Conservation (phyloP, 2,113 vertebrate species). For the Microcebus murinus region DNA sequence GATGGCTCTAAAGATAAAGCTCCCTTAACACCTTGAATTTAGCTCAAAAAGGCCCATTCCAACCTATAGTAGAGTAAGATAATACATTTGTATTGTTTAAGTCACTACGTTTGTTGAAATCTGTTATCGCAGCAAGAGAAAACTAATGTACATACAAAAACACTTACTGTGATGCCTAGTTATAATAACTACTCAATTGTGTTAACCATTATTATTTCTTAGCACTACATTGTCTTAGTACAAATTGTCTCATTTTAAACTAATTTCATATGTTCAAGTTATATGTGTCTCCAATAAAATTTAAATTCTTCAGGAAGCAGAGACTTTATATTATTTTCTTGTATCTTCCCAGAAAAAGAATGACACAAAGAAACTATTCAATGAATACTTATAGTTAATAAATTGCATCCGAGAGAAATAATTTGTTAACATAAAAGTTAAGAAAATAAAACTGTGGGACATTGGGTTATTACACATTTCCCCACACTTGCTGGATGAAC, state of each 20-base stretch:
- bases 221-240: background rate
- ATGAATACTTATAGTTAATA: background rate
- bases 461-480: background rate
- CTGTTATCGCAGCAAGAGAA: constrained; percentile 13
- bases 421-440: background rate
- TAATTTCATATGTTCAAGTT: background rate
- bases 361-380: background rate
- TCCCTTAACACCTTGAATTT: background rate
- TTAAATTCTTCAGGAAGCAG: constrained; percentile 5
- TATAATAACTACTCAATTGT: background rate
- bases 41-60: background rate
- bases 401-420: background rate
- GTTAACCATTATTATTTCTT: background rate
- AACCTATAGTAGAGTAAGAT: background rate
- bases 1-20: background rate
- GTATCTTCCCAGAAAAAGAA: background rate
- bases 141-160: background rate
- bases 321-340: background rate
- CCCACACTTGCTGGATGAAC: background rate
- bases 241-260: background rate
- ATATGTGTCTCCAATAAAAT: background rate
- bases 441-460: background rate
- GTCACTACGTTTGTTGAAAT: background rate
- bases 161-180: background rate
- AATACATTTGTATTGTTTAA: background rate